Percentiles rank a stretch among this genome's conserved stretches.
Conservation (phyloP, 35 echinoderm and acorn worm genomes). For the Chiridota heheva region DNA sequence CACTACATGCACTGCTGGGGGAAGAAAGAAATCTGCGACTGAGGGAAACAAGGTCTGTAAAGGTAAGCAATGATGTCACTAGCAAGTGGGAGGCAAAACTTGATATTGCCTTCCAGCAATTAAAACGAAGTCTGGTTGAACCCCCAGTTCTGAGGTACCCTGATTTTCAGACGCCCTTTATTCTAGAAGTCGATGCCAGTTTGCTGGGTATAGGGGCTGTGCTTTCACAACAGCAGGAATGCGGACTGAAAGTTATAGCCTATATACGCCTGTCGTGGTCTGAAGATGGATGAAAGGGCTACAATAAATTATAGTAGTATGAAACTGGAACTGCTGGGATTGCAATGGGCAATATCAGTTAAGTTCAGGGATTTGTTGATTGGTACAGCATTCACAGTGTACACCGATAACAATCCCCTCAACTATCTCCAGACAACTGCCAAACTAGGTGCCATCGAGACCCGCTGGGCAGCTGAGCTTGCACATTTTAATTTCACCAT, state of each 20-base stretch:
- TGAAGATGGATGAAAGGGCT: constrained; percentile 51
- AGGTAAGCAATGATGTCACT: neutral
- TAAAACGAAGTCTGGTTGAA: neutral
- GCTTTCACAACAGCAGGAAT: constrained; percentile 49
- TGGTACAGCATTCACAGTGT: constrained; percentile 67
- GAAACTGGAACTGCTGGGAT: constrained; percentile 74
- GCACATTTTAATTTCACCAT: constrained; percentile 69
- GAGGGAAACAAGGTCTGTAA: neutral
- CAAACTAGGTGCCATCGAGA: constrained; percentile 71
- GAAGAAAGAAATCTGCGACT: no score
- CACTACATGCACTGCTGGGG: constrained; percentile 36
- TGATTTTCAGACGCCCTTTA: constrained; percentile 6
- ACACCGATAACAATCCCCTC: constrained; percentile 74
- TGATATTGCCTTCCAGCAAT: neutral
- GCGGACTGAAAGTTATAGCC: constrained; percentile 17
- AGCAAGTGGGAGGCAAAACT: neutral
- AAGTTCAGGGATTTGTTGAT: constrained; percentile 77
- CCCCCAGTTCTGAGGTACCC: constrained; percentile 54
- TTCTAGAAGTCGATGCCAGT: constrained; percentile 30
- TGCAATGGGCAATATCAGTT: constrained; percentile 60
- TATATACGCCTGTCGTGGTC: constrained; percentile 62
- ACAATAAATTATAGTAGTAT: constrained; percentile 82
- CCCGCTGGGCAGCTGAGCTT: constrained; percentile 63
- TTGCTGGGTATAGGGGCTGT: constrained; percentile 54
- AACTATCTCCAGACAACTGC: constrained; percentile 63